Conservation (phyloP, 2,888 invertebrate genomes). For the Mycalesis mineus region DNA sequence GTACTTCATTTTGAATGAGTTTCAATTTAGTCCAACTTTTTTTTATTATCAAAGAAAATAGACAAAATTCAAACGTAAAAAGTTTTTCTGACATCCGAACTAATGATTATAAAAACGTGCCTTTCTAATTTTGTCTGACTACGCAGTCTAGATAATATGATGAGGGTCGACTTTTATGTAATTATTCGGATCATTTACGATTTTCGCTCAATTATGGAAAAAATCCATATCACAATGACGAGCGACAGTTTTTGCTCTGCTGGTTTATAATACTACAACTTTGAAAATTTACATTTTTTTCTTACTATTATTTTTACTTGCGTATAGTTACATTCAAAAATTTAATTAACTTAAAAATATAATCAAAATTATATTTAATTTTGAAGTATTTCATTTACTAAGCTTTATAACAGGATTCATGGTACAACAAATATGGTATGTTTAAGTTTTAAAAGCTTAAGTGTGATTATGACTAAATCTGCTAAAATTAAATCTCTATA, state of each 20-base stretch:
- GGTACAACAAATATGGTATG: no score
- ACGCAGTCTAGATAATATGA: slow-evolving; percentile 55
- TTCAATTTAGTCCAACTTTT: background rate
- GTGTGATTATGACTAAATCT: no score
- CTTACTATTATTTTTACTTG: no score
- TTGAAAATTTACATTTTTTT: background rate
- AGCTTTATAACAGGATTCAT: no score
- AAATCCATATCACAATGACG: slow-evolving; percentile 52
- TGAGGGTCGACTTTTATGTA: slow-evolving; percentile 75
- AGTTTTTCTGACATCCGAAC: background rate
- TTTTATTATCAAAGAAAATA: background rate
- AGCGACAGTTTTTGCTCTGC: background rate
- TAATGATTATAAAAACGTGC: slow-evolving; percentile 38
- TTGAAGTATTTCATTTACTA: no score
- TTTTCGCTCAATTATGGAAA: slow-evolving; percentile 70
- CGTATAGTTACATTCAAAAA: no score
- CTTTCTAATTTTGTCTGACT: slow-evolving; percentile 57
- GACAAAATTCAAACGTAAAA: background rate
- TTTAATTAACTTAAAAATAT: no score
- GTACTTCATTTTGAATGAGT: background rate
- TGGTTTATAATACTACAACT: background rate
- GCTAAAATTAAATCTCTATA: no score
- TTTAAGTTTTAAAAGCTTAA: no score
- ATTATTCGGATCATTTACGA: slow-evolving; percentile 75
- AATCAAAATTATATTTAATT: no score